Evolutionary conservation across 2,888 invertebrate species (phyloP), one percentile per base, ranked within the genome.

Genomic region (Quadriops clusia): DNA sequence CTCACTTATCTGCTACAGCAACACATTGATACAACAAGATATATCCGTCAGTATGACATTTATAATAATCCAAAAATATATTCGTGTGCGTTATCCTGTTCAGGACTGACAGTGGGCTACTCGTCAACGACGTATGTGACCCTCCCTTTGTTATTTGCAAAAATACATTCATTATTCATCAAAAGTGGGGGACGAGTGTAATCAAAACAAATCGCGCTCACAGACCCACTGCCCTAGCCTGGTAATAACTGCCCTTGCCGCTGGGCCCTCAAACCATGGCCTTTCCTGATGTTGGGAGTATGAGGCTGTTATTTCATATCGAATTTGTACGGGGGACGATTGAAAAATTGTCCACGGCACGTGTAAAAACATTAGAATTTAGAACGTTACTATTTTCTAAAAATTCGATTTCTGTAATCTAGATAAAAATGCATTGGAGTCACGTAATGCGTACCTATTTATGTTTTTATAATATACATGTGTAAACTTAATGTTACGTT

Each of bases 151-250:
- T 53, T 51, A 47, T 51, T 51, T 38, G 39, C 41, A 37, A 47
- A 53, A 51, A 51, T 49, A 51, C 53, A 52, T 53, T 53, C 53
- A 53, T 53, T 53, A 53, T 52, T 52, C 51, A 53, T 53, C 49
- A 51, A 49, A 53, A 51, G 50, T 49, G 49, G 48, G 49, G 49
- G 49, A 45, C 45, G 45, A 45, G 49, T 47, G 51, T 53, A 53
- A 54, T 54, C 54, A 54, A 53, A 54, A 54, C 54, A 54, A 53
- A 54, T 54, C 54, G 54, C 50, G 49, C 45, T 50, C 41, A 44
- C 43, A 45, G 49, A 50, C 54, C 52, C 51, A 51, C 49, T 53
- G 51, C 50, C 53, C 53, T 50, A 49, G 42, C 47, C 41, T 39
- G 43, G 44, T 47, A 48, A 51, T 47, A 47, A 45, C 46, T 49